Base-by-base conservation (phyloP, 2,113 vertebrate genomes). In the Dasyurus viverrinus region DNA sequence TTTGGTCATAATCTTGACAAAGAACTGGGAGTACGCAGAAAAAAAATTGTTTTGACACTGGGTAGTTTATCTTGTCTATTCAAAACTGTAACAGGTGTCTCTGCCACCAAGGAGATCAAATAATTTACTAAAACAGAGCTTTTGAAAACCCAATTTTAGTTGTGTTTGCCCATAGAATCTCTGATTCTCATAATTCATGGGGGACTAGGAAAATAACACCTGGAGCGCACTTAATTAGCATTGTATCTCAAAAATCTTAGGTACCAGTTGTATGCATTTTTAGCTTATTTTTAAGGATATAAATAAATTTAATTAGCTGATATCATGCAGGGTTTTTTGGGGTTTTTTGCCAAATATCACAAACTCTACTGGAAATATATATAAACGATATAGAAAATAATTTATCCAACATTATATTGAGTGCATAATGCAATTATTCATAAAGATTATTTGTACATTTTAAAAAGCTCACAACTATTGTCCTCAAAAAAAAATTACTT, bases 401-500 rank as follows among this genome's bases (percentile, higher is more conserved):
- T n/a, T 93, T 91, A 93, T 90, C 3, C 60, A 93, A n/a, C 36
- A 47, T 12, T 89, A 53, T 91, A 89, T 93, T 94, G 2, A 92
- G 25, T 60, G 93, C 93, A 0, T 46, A 94, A 48, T 26, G 89
- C 0, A 92, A 90, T 76, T 93, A 57, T 22, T 50, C 47, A 23
- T 94, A 95, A 91, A 0, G 10, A 47, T 50, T 52, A 55, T 94
- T 90, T 93, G 93, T 54, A 6, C 12, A 94, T 60, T 84, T 93
- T 53, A 46, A 89, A 95, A 96, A 93, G 52, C 5, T 48, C 47
- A 91, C 90, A 16, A 76, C 25, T 36, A 4, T 92, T 93, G 1
- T 48, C 54, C 68, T 84, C 89, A 92, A 95, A 89, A 89, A 47
- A 47, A 57, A 92, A 92, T 92, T 92, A 53, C 7, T 95, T 94